phyloP scores from a whole-genome alignment of 2,888 invertebrate species.

The Yponomeuta malinellus region DNA sequence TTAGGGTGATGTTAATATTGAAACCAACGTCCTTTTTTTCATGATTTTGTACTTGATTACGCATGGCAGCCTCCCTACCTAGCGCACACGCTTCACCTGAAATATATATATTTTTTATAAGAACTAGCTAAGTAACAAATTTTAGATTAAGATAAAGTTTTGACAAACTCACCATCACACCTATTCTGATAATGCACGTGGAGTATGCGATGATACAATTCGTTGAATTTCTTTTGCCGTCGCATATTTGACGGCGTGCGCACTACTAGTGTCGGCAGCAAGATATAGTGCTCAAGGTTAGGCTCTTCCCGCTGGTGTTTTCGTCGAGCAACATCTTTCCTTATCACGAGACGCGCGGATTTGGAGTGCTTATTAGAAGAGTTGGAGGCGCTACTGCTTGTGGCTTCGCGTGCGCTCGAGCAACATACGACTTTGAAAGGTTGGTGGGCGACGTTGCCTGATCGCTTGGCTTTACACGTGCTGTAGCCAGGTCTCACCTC shows the following conservation, averaged over 20 bases:
- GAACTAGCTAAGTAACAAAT: neutral
- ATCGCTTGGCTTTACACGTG: conserved; percentile 25
- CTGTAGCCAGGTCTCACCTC: conserved; percentile 28
- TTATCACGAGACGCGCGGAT: conserved; percentile 49
- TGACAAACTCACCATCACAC: conserved; percentile 37
- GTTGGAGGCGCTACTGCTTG: conserved; percentile 17
- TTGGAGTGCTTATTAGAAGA: conserved; percentile 29
- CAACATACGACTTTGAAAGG: conserved; percentile 34
- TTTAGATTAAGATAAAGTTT: neutral
- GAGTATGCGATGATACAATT: conserved; percentile 61
- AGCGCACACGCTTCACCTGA: neutral
- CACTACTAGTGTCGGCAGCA: conserved; percentile 61
- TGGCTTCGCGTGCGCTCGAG: conserved; percentile 18
- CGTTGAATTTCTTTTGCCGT: conserved; percentile 64
- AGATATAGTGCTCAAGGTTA: conserved; percentile 59
- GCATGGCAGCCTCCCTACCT: neutral
- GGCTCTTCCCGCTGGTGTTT: conserved; percentile 46
- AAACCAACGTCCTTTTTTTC: conserved; percentile 50
- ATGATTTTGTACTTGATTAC: conserved; percentile 18
- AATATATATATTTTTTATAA: neutral
- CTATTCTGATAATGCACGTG: conserved; percentile 37
- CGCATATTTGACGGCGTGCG: conserved; percentile 63
- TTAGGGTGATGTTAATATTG: conserved; percentile 48
- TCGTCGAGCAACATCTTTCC: conserved; percentile 43
- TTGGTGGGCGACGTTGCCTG: conserved; percentile 34